These are phyloP conservation scores for Crotalus helleri DNA, from an alignment of 2,113 vertebrate genomes.

Conservation along the genomic window DNA sequence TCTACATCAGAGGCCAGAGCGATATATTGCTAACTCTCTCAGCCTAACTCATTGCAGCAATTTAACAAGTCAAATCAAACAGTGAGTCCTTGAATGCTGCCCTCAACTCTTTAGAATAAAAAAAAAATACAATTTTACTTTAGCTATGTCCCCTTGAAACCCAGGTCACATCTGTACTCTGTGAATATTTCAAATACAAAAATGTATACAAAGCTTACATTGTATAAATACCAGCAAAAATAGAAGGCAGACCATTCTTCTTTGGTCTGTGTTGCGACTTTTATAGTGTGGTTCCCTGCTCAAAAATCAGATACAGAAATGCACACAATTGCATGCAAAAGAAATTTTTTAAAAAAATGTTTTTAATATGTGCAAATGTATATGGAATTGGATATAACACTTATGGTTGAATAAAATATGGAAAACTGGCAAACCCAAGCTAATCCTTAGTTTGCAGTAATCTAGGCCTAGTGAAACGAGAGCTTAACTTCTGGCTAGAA, in stretches of 20 bases:
- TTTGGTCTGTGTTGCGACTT: not conserved
- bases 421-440: not conserved
- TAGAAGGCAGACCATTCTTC: not conserved
- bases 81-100: not conserved
- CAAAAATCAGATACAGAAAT: not conserved
- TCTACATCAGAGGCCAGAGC: not conserved
- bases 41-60: not conserved
- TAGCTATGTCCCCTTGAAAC: not conserved
- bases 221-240: conserved; percentile 6
- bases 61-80: not conserved
- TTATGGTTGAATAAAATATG: not conserved
- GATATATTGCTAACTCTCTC: not conserved
- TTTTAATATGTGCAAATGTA: not conserved
- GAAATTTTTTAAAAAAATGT: not conserved
- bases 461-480: not conserved
- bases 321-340: not conserved
- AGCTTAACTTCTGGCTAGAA: not conserved
- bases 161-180: not conserved
- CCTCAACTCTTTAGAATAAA: not conserved
- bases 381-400: not conserved
- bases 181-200: not conserved
- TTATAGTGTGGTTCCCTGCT: not conserved
- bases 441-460: not conserved
- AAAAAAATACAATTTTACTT: not conserved
- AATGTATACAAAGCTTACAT: not conserved